Evolutionary conservation across 2,113 vertebrate genomes (phyloP), one percentile per base, ranked within the genome.

Genomic region (Chitala chitala): DNA sequence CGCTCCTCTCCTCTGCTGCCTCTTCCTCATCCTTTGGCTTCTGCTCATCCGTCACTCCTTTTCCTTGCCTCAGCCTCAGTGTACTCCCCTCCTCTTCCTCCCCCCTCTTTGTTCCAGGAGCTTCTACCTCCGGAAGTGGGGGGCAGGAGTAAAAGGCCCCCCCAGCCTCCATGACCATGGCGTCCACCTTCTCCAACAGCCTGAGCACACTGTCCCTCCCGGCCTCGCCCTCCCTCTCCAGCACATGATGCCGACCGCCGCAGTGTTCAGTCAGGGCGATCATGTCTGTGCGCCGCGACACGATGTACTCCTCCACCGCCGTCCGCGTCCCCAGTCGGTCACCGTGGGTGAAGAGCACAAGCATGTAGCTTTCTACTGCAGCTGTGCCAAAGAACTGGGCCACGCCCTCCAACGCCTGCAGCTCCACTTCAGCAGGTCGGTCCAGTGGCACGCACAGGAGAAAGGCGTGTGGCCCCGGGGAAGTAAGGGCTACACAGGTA

Each of bases 141-240:
- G 81, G 77, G 20, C 86, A 88, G 74, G 71, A 85, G 69, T 87
- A 77, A 74, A 82, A 82, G 1, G 55, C 70, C 0, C 1, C 9
- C 46, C 75, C 85, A 0, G 64, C 81, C 75, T 86, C 82, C n/a
- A n/a, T 58, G 61, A 80, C 73, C 0, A 63, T 80, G 76, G 81
- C 53, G 53, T 90, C 88, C 0, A 92, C 88, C 82, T 87, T 91
- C 77, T 84, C 74, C 78, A 92, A 71, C 65, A 92, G 81, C 82
- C 86, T 81, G 61, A 79, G 73, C 7, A 89, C 78, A 1, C 79
- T 77, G 20, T 68, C 78, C 6, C 69, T 8, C 31, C 65, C 81
- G 2, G 53, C 76, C 44, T 42, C 40, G 1, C 15, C 64, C 44
- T 61, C 74, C 50, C 15, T 76, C n/a, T 81, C 80, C 72, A 91